Percentiles rank a stretch among this genome's conserved stretches.
phyloP scores from a whole-genome alignment of 2,113 vertebrate species.

The Oryctolagus cuniculus region mOryCun1.1 NC_091436.1:20245001-20245500 shows the following conservation, averaged over 20 bases:
- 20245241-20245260: conserved; percentile 45
- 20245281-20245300: conserved; percentile 67
- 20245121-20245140: background rate
- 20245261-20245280: conserved; percentile 16
- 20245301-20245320: conserved; percentile 66
- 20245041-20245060: conserved; percentile 21
- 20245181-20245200: conserved; percentile 24
- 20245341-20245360: conserved; percentile 7
- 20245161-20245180: background rate
- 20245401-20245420: background rate
- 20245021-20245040: background rate
- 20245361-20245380: conserved; percentile 35
- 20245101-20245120: background rate
- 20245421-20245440: background rate
- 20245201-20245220: conserved; percentile 53
- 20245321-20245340: conserved; percentile 64
- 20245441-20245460: background rate
- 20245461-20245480: background rate
- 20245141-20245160: conserved; percentile 32
- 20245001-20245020: background rate
- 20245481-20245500: background rate
- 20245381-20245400: conserved; percentile 29
- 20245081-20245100: background rate
- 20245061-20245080: background rate
- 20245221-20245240: background rate